These are phyloP conservation scores for Pseudolaguvia tuberculata DNA, from an alignment of 2,113 vertebrate genomes.

Conservation along the genomic window DNA sequence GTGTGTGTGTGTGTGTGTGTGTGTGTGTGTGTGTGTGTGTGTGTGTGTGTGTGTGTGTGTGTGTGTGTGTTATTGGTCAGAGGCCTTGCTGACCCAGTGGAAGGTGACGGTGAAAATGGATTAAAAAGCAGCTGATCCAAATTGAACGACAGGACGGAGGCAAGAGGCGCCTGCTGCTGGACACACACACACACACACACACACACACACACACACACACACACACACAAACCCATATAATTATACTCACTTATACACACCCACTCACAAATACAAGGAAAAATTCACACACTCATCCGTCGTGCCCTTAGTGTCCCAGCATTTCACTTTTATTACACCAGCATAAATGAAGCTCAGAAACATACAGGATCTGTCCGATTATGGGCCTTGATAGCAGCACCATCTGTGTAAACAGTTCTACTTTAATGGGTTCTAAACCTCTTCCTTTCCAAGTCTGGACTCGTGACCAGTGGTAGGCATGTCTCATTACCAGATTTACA, in stretches of 20 bases:
- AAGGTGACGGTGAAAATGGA: conserved; percentile 47
- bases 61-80: conserved; percentile 15
- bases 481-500: background rate
- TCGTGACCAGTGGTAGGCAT: conserved; percentile 5
- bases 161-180: conserved; percentile 37
- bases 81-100: conserved; percentile 31
- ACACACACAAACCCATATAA: background rate
- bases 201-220: background rate
- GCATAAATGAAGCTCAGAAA: background rate
- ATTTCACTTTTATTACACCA: background rate
- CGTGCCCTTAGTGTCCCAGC: background rate
- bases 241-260: background rate
- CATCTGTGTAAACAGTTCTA: conserved; percentile 26
- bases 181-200: conserved; percentile 28
- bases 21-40: conserved; percentile 6
- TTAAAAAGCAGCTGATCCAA: conserved; percentile 42
- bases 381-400: conserved; percentile 20
- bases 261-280: background rate
- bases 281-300: background rate
- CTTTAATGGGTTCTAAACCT: conserved; percentile 29
- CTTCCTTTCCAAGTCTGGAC: background rate
- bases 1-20: conserved; percentile 14
- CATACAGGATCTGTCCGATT: conserved; percentile 2
- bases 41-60: conserved; percentile 23
- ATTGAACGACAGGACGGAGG: conserved; percentile 39